Evolutionary conservation across 2,797 vertebrate genomes (phyloP).

Genomic region (Phrynocephalus forsythii): DNA sequence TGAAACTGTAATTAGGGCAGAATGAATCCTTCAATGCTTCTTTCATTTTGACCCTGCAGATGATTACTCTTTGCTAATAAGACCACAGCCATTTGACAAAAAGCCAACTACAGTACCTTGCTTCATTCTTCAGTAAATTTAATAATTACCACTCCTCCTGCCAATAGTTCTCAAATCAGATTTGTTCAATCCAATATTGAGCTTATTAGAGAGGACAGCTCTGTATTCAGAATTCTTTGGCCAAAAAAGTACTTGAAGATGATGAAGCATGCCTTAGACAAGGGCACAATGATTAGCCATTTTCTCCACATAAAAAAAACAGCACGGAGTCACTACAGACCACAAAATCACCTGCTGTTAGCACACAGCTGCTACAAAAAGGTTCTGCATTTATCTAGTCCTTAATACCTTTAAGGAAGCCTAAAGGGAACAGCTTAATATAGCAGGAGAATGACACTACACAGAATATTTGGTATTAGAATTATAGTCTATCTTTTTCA

Average conservation of each 20-base stretch:
- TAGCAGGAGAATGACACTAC: slow-evolving; percentile 72
- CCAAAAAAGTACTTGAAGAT: slow-evolving; percentile 81
- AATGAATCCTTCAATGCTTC: slow-evolving; percentile 78
- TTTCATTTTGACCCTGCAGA: slow-evolving; percentile 80
- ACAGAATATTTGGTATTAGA: slow-evolving; percentile 68
- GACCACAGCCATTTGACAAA: slow-evolving; percentile 81
- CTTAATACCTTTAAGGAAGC: slow-evolving; percentile 76
- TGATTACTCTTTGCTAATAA: slow-evolving; percentile 83
- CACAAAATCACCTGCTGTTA: slow-evolving; percentile 80
- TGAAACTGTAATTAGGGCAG: slow-evolving; percentile 84
- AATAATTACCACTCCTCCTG: slow-evolving; percentile 83
- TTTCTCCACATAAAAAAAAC: slow-evolving; percentile 78
- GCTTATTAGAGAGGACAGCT: slow-evolving; percentile 80
- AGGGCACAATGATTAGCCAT: slow-evolving; percentile 81
- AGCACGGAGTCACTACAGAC: slow-evolving; percentile 76
- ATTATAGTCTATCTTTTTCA: slow-evolving; percentile 73
- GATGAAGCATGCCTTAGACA: slow-evolving; percentile 81
- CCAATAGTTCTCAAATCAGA: slow-evolving; percentile 82
- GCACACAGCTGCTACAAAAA: slow-evolving; percentile 78
- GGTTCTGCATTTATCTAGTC: slow-evolving; percentile 78
- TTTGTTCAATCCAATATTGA: slow-evolving; percentile 83
- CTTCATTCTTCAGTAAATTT: slow-evolving; percentile 81
- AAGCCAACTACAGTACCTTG: slow-evolving; percentile 81
- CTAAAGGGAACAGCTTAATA: slow-evolving; percentile 77
- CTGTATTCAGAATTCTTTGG: slow-evolving; percentile 80